A percentile compares a stretch with the other conserved stretches of the same genome.
Conservation (phyloP, 2,113 vertebrate genomes). For the Baryphthengus martii region DNA sequence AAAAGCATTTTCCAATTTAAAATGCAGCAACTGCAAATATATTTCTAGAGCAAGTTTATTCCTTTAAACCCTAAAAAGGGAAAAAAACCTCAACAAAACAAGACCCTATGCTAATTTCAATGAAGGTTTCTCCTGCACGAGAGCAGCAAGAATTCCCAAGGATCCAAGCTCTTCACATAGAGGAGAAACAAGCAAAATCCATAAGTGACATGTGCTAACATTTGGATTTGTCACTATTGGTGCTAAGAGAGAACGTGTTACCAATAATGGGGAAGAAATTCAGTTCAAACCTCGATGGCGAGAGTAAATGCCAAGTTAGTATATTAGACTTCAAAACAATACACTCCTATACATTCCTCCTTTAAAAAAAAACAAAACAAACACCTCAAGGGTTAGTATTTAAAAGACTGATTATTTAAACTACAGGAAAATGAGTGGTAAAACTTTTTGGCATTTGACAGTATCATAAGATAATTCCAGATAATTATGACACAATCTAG, state of each 20-base stretch:
- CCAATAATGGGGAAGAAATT: background rate
- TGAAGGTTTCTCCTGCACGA: background rate
- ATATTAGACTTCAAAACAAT: background rate
- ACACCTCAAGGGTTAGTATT: background rate
- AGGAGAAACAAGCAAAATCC: background rate
- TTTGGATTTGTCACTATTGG: background rate
- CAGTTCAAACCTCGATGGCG: background rate
- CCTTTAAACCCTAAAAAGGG: background rate
- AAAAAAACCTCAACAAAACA: background rate
- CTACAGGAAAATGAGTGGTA: background rate
- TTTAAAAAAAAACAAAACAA: background rate
- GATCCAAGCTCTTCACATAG: background rate
- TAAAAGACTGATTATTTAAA: slow-evolving; percentile 5
- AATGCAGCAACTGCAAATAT: background rate
- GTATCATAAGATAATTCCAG: background rate
- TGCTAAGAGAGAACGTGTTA: background rate
- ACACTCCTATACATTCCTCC: background rate
- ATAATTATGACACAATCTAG: background rate
- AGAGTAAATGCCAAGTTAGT: background rate
- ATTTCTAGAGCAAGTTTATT: background rate
- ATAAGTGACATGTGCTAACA: background rate
- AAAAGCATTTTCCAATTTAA: background rate
- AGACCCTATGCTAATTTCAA: background rate
- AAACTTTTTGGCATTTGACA: background rate
- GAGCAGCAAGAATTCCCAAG: background rate